A percentile compares a stretch with the other conserved stretches of the same genome.
Evolutionary conservation across 2,113 vertebrate species (phyloP).

Genomic region (Choloepus hoffmanni): DNA sequence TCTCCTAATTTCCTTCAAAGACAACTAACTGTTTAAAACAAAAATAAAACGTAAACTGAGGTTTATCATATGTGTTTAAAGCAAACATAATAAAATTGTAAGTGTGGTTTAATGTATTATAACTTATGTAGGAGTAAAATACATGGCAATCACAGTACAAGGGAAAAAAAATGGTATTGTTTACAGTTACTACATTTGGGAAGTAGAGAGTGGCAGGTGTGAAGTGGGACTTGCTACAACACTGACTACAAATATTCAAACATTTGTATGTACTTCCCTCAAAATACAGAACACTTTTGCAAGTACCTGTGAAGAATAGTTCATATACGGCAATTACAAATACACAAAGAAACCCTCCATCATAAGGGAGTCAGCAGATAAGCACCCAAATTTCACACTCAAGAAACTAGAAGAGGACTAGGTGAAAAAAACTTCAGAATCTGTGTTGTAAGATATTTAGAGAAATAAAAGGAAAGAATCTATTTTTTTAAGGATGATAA

Average conservation of each 20-base stretch:
- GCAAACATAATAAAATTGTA: neutral
- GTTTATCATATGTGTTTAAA: slow-evolving; percentile 1
- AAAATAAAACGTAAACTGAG: neutral
- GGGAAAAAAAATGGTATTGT: neutral
- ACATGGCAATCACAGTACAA: neutral
- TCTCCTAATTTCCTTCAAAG: slow-evolving; percentile 11
- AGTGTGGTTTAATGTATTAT: neutral
- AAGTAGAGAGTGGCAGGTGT: neutral
- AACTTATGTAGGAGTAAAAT: neutral
- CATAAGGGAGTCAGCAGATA: neutral
- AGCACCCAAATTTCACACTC: neutral
- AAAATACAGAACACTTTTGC: neutral
- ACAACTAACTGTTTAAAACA: neutral
- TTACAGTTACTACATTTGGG: neutral
- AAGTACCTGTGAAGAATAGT: neutral
- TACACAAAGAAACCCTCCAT: neutral
- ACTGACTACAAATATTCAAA: neutral
- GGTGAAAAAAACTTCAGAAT: neutral
- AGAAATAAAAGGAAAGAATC: neutral
- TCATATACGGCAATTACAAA: neutral
- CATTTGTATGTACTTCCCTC: neutral
- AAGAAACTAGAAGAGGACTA: slow-evolving; percentile 16
- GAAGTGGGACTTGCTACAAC: neutral
- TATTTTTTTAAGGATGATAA: neutral
- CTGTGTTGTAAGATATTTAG: neutral